Percentiles rank a stretch among this genome's conserved stretches.
phyloP scores from a whole-genome alignment of 2,797 vertebrate genomes.

The Scyliorhinus canicula region DNA sequence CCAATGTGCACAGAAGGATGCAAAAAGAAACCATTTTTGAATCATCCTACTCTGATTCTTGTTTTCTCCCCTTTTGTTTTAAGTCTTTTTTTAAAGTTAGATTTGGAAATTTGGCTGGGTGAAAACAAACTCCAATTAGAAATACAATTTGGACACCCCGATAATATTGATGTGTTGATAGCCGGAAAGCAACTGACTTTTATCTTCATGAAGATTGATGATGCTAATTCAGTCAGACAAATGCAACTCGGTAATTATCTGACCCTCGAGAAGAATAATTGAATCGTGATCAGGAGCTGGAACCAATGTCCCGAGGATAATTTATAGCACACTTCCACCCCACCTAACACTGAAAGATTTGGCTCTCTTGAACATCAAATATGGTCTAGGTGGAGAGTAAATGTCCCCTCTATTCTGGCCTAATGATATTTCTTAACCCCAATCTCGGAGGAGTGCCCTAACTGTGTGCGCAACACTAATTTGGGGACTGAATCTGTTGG shows the following conservation, averaged over 20 bases:
- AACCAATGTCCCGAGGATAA: neutral
- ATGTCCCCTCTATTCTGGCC: neutral
- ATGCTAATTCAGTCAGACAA: neutral
- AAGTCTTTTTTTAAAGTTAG: neutral
- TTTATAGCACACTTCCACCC: neutral
- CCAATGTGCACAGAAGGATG: neutral
- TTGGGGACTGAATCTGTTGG: neutral
- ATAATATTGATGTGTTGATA: neutral
- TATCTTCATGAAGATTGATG: neutral
- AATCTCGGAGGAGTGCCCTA: neutral
- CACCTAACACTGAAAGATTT: neutral
- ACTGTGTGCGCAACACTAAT: neutral
- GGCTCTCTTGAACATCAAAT: neutral
- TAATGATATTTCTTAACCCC: neutral
- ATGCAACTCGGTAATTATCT: neutral
- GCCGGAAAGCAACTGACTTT: neutral
- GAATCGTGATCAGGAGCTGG: neutral
- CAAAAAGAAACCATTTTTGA: neutral
- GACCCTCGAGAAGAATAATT: neutral
- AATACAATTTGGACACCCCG: neutral
- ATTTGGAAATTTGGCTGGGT: neutral
- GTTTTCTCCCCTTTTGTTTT: neutral
- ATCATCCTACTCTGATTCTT: neutral
- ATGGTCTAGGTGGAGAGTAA: neutral
- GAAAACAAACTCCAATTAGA: neutral